Percentiles rank a stretch among this genome's conserved stretches.
phyloP scores from a whole-genome alignment of 2,888 invertebrate genomes.

The Agapetus fuscipes region DNA sequence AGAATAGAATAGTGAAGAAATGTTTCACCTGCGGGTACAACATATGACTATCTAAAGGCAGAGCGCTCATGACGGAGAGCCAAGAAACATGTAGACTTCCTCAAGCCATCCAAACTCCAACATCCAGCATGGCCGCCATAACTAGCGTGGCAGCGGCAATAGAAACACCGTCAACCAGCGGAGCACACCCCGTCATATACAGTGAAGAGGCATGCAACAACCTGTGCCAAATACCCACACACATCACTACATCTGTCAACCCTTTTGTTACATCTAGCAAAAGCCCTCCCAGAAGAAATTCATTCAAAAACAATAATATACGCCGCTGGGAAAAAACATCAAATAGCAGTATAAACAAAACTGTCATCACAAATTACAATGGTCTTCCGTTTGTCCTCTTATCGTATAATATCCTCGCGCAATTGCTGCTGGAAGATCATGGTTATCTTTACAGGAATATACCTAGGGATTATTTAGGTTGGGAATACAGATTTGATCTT shows the following conservation, averaged over 20 bases:
- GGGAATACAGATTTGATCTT: constrained; percentile 54
- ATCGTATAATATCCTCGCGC: constrained; percentile 85
- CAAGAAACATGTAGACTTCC: no score
- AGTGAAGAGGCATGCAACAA: not conserved
- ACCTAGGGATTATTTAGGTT: constrained; percentile 48
- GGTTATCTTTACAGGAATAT: constrained; percentile 60
- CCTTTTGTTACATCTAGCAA: no score
- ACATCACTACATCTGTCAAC: no score
- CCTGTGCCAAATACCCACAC: no score
- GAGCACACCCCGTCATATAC: not conserved
- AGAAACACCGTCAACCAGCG: not conserved
- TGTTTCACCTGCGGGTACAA: constrained; percentile 5
- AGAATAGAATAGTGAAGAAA: constrained; percentile 1
- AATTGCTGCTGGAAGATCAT: constrained; percentile 67
- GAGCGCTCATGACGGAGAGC: constrained; percentile 9
- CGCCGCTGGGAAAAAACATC: constrained; percentile 11
- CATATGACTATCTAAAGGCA: constrained; percentile 14
- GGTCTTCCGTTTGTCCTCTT: constrained; percentile 56
- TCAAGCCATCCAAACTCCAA: no score
- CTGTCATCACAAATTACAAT: constrained; percentile 15
- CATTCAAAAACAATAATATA: not conserved
- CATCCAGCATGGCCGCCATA: no score
- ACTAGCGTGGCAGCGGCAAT: not conserved
- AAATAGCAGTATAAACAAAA: constrained; percentile 1
- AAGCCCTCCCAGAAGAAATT: no score